These are phyloP conservation scores for Erpornis zantholeuca DNA, from an alignment of 2,113 vertebrate species.

Conservation along the genomic window DNA sequence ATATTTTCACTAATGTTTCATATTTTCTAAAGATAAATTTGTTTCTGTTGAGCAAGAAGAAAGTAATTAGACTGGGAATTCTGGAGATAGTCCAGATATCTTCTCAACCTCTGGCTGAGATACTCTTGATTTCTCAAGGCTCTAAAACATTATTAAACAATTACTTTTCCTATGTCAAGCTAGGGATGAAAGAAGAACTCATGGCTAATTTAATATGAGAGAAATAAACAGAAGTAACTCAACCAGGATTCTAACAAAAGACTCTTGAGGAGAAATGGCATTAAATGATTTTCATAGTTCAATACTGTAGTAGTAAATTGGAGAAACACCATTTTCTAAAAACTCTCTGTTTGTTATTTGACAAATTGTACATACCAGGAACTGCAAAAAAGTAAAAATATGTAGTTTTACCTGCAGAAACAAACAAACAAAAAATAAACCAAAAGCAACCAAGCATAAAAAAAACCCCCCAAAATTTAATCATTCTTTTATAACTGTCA, in stretches of 20 bases:
- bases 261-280: not conserved
- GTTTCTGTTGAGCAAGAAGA: constrained; percentile 29
- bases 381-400: not conserved
- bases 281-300: not conserved
- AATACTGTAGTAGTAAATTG: not conserved
- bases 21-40: constrained; percentile 52
- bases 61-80: constrained; percentile 64
- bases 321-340: not conserved
- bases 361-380: not conserved
- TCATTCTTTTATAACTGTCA: not conserved
- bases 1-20: constrained; percentile 28
- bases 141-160: constrained; percentile 23
- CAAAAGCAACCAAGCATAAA: not conserved
- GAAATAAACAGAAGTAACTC: constrained; percentile 47
- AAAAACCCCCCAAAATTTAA: not conserved
- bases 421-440: not conserved
- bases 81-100: constrained; percentile 59
- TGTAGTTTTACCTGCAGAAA: not conserved
- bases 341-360: not conserved
- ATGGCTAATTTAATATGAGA: constrained; percentile 26
- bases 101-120: constrained; percentile 49
- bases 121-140: constrained; percentile 38
- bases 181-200: constrained; percentile 1
- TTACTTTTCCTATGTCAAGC: constrained; percentile 6
- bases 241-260: constrained; percentile 34